Conservation (phyloP, 2,888 invertebrate species). For the Limnephilus rhombicus region DNA sequence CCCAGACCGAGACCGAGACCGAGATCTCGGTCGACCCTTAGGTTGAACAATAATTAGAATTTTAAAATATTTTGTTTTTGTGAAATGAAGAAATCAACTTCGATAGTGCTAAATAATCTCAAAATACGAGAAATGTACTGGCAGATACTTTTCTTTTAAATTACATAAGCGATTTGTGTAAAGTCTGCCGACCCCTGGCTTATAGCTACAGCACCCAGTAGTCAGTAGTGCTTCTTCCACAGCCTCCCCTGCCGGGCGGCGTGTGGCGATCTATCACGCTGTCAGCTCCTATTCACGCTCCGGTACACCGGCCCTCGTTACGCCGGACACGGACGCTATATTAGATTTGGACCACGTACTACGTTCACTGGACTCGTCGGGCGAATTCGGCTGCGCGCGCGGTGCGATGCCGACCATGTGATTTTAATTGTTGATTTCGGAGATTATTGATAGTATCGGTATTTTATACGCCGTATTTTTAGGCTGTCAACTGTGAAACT, state of each 20-base stretch:
- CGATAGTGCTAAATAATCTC: no score
- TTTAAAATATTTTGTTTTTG: no score
- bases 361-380: background rate
- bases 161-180: no score
- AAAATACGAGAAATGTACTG: no score
- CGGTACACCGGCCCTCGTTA: conserved; percentile 65
- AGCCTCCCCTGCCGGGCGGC: conserved; percentile 37
- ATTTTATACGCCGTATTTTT: background rate
- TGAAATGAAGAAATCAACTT: no score
- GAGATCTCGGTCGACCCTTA: no score
- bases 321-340: conserved; percentile 65
- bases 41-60: no score
- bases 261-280: conserved; percentile 62
- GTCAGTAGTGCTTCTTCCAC: background rate
- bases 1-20: no score
- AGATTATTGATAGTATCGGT: background rate
- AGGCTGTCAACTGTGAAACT: background rate
- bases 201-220: background rate
- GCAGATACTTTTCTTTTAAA: no score
- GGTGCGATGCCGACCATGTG: background rate
- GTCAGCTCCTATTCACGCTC: conserved; percentile 65
- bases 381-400: conserved; percentile 38
- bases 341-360: conserved; percentile 61
- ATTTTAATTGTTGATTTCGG: background rate
- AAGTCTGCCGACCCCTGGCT: background rate